Evolutionary conservation across 2,888 invertebrate species (phyloP).

Genomic region (Callyntrura sp.): DNA sequence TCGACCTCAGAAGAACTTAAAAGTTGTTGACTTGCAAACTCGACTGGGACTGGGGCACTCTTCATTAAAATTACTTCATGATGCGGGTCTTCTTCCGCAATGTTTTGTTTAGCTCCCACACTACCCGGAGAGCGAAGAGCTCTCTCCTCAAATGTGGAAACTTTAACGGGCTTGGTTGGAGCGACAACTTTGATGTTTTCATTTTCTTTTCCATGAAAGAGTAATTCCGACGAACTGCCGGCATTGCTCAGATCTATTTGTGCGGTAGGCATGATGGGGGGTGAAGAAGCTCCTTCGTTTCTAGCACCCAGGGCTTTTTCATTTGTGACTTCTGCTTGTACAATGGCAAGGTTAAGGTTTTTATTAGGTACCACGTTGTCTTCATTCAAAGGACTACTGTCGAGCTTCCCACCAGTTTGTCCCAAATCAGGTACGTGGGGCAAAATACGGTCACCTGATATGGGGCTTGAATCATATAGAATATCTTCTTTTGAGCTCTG

Average conservation of each 20-base stretch:
- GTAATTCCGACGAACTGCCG: conserved; percentile 35
- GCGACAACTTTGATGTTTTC: too few species aligned
- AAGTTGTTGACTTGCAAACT: too few species aligned
- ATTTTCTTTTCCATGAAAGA: neutral
- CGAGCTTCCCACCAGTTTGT: neutral
- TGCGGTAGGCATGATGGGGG: neutral
- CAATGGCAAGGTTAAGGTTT: conserved; percentile 34
- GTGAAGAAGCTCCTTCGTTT: neutral
- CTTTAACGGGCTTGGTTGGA: too few species aligned
- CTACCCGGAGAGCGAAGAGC: too few species aligned
- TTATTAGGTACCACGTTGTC: conserved; percentile 9
- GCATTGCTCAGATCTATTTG: neutral
- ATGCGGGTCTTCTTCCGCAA: too few species aligned
- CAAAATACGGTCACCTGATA: neutral
- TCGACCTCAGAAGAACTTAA: too few species aligned
- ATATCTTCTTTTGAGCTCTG: neutral
- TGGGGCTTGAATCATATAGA: neutral
- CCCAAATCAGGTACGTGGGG: neutral
- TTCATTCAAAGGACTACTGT: conserved; percentile 2
- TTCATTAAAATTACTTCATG: too few species aligned
- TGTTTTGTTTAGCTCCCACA: too few species aligned
- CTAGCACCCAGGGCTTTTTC: neutral
- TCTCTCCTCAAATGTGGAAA: too few species aligned
- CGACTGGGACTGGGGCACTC: too few species aligned
- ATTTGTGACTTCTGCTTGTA: neutral